Percentiles rank a stretch among this genome's conserved stretches.
Conservation (phyloP, 2,888 invertebrate species). For the Diarsia brunnea region DNA sequence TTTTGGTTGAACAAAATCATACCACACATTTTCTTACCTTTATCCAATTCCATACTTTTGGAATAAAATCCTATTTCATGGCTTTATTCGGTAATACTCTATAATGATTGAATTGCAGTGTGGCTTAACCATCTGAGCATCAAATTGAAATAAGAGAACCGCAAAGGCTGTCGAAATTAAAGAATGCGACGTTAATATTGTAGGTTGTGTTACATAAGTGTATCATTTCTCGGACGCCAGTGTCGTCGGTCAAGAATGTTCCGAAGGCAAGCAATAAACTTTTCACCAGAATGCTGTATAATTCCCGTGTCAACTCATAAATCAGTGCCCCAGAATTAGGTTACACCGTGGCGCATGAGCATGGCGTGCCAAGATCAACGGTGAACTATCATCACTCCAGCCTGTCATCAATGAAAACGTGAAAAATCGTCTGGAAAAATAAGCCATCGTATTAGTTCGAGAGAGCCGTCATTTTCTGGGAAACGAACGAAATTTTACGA, state of each 20-base stretch:
- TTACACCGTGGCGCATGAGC: slow-evolving; percentile 14
- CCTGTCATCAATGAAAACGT: slow-evolving; percentile 24
- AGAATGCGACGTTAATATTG: slow-evolving; percentile 11
- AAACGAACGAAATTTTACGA: slow-evolving; percentile 16
- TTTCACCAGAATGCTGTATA: slow-evolving; percentile 28
- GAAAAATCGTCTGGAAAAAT: slow-evolving; percentile 12
- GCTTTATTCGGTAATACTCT: background rate
- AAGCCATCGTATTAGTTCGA: slow-evolving; percentile 11
- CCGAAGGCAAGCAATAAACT: slow-evolving; percentile 17
- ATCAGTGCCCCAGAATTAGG: slow-evolving; percentile 43
- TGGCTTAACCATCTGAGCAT: background rate
- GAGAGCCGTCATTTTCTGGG: slow-evolving; percentile 28
- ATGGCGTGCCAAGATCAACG: slow-evolving; percentile 54
- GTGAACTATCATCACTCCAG: slow-evolving; percentile 24
- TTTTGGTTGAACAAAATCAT: background rate
- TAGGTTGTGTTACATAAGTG: slow-evolving; percentile 11
- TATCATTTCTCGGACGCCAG: slow-evolving; percentile 24
- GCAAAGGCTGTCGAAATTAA: slow-evolving; percentile 3
- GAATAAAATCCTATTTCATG: background rate
- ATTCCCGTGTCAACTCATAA: slow-evolving; percentile 26
- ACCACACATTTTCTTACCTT: background rate
- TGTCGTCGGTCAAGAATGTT: slow-evolving; percentile 34
- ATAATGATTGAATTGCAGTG: slow-evolving; percentile 1
- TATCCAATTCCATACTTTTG: too few relatives aligned
- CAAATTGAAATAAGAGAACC: slow-evolving; percentile 9